Base-by-base conservation (phyloP, 2,113 vertebrate species). In the Halcyon senegalensis region DNA sequence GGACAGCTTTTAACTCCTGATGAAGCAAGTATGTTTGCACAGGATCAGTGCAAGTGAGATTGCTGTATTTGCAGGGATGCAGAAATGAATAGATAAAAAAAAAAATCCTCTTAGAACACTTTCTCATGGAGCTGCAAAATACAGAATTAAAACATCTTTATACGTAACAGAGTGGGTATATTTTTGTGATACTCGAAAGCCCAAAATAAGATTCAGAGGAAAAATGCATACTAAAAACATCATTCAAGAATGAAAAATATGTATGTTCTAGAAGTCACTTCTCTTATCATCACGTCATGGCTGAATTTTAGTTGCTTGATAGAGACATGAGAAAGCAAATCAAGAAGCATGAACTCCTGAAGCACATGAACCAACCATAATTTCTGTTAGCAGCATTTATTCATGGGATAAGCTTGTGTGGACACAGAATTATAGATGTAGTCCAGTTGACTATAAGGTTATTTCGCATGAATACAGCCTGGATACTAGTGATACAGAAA, bases 1-100 rank as follows among this genome's bases (percentile, higher is more conserved):
- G 89, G 95, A 91, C 69, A 87, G 66, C 83, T 97, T 97, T 96
- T 91, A 79, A 93, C 89, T 96, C 87, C 89, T 63, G 58, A 96
- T 76, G 87, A 96, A 94, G 55, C 28, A 56, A 93, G 80, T n/a
- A 9, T 64, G 27, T 93, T 95, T 96, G 74, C 62, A 95, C 5
- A 84, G 74, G 53, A 83, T 87, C 87, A 67, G 37, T 89, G 72
- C 44, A 78, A 91, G 33, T 24, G 43, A 79, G 55, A 82, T 82
- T 5, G 2, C 39, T 82, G 48, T 75, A 80, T 77, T 83, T 93
- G 84, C 83, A 93, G 51, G 44, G 89, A 80, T n/a, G 58, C 7
- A 89, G 63, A 68, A 87, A 90, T 72, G 10, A 95, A 75, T 58
- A 83, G 75, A 75, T 44, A 17, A 21, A 78, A 41, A 63, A 46